Evolutionary conservation across 2,797 vertebrate genomes (phyloP), one percentile per base, ranked within the genome.

Genomic region (Streptopelia turtur): DNA sequence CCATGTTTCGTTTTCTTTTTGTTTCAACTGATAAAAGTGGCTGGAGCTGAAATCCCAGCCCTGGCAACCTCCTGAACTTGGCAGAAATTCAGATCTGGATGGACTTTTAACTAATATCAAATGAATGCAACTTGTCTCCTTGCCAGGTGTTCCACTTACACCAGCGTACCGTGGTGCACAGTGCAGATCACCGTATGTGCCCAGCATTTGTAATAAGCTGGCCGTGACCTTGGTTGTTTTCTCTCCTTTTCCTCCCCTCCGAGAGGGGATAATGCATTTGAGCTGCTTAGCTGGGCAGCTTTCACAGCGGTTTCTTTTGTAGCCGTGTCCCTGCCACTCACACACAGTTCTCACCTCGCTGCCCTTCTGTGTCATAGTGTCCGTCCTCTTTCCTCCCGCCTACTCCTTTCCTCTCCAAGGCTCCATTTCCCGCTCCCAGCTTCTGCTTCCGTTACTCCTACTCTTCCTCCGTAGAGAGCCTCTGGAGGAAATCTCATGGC

Each of bases 381-480:
- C 79, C 0, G 3, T 94, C 77, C 78, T 90, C 82, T 76, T 87
- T 43, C 94, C 91, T 87, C 82, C 81, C 1, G 7, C 94, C 86
- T 64, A 16, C 77, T 92, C 37, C 59, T 90, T 69, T 91, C 91
- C 87, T n/a, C 83, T 76, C 61, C 47, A 50, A 64, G 89, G 74
- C 61, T 94, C 45, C 83, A 31, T 70, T 97, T 96, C 82, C 70
- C 57, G 60, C 31, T 70, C 37, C 17, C 49, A 87, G 82, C 81
- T 61, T 77, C 93, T 83, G 63, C 50, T 97, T 95, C 91, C 92
- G 94, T 96, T 91, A 77, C 91, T 96, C 74, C 77, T 96, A 43
- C 83, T 92, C 92, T 84, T 80, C 89, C 87, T 94, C 91, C 25
- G 6, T 20, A 35, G 92, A 95, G 94, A 91, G 82, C 63, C 79